Conservation (phyloP, 2,113 vertebrate species). For the Hiodon alosoides region DNA sequence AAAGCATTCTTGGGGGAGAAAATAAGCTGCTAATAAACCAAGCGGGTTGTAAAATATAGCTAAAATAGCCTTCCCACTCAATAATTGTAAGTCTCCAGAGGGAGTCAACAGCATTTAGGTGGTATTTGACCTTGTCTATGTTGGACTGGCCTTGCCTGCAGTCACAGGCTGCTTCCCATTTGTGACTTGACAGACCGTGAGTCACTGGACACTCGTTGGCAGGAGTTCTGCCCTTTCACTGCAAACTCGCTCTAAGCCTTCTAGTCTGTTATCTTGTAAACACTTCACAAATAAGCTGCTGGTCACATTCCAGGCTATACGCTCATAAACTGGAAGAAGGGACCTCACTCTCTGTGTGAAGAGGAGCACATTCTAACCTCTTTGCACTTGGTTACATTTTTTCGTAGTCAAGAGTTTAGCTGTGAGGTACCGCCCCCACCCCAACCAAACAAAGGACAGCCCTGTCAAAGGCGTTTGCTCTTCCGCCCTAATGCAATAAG, state of each 20-base stretch:
- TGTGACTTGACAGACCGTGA: not conserved
- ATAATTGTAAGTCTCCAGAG: not conserved
- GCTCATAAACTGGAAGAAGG: not conserved
- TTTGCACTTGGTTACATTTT: not conserved
- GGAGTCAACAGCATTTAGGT: not conserved
- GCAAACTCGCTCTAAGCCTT: not conserved
- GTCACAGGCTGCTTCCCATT: not conserved
- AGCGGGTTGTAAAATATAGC: not conserved
- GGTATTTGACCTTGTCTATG: constrained; percentile 10
- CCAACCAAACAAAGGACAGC: constrained; percentile 8
- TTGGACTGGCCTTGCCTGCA: not conserved
- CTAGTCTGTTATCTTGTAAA: not conserved
- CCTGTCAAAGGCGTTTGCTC: not conserved
- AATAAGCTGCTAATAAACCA: not conserved
- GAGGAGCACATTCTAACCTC: not conserved
- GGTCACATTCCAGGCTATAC: not conserved
- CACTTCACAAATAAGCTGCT: not conserved
- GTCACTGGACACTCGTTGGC: not conserved
- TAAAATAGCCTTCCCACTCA: not conserved
- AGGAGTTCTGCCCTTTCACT: too few species aligned
- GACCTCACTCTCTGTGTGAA: not conserved
- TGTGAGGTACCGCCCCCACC: not conserved
- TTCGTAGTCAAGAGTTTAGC: too few species aligned
- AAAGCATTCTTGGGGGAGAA: not conserved
- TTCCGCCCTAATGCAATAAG: not conserved